Evolutionary conservation across 30 jellyfish, hydroid and myxozoan species (phyloP).

Genomic region (Sanderia malayensis): DNA sequence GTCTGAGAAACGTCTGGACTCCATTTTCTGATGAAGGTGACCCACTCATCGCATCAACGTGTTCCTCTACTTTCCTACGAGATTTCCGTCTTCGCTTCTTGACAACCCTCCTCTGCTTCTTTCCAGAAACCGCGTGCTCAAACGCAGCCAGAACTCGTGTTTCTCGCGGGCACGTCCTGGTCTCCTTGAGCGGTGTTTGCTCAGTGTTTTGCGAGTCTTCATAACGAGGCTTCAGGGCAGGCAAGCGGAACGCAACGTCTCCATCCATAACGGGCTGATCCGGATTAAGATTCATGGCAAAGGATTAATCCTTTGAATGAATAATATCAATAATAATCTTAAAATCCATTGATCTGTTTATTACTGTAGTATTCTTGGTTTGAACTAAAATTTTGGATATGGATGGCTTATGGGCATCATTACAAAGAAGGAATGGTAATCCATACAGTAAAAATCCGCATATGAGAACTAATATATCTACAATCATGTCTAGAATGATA

Average conservation of each 20-base stretch:
- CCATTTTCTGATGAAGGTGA: too few species aligned
- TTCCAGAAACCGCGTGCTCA: conserved; percentile 10
- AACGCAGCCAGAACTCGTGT: conserved; percentile 49
- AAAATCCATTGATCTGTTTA: too few species aligned
- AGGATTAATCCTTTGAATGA: too few species aligned
- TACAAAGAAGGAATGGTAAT: too few species aligned
- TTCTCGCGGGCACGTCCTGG: conserved; percentile 62
- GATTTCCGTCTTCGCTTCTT: conserved; percentile 27
- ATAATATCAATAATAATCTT: too few species aligned
- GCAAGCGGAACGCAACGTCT: conserved; percentile 47
- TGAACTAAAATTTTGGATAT: too few species aligned
- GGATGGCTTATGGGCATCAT: too few species aligned
- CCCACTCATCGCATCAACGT: background rate
- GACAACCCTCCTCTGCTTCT: conserved; percentile 8
- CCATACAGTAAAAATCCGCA: too few species aligned
- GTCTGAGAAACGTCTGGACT: background rate
- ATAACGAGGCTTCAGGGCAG: conserved; percentile 24
- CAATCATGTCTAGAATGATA: too few species aligned
- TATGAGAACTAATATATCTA: too few species aligned
- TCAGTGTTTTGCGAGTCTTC: background rate
- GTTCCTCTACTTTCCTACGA: conserved; percentile 5
- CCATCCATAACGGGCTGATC: background rate
- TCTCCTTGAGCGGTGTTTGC: too few species aligned
- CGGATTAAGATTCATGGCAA: background rate
- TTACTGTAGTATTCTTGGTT: too few species aligned